Base-by-base conservation (phyloP, 2,888 invertebrate genomes). In the Brachylomia viminalis region DNA sequence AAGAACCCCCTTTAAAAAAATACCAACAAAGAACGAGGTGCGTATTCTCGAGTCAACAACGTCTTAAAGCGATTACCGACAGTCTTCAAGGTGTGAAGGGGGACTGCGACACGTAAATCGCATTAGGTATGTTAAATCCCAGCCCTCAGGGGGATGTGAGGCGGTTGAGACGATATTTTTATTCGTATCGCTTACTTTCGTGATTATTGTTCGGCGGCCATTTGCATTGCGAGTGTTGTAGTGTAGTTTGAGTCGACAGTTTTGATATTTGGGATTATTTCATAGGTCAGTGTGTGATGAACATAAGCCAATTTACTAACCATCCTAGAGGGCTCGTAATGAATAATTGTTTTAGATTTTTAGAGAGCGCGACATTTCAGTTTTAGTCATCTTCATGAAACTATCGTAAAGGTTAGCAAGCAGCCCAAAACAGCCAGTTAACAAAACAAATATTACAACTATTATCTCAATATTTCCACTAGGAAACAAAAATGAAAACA, bases 101-200 rank as follows among this genome's bases (percentile, higher is more conserved):
- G 93, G 92, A 92, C 91, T 89, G 84, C 90, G 91, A 96, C 96
- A 96, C 95, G 96, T 93, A 96, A 96, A 96, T 93, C 96, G 96
- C 96, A 96, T 96, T 96, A 96, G 95, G 92, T 95, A 96, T 96
- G 96, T 95, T 96, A 96, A 96, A 95, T 94, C 95, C 90, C 91
- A 90, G 92, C 91, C 93, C 94, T 88, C 88, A 86, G 91, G 93
- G 93, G 91, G 91, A 86, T 88, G 88, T 88, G 86, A 89, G 90
- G 90, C 92, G 82, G 93, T 92, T 93, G 93, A 90, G 89, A 92
- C 90, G 94, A 92, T 94, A 95, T 95, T 95, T 96, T 95, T 95
- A 95, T 95, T 94, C 95, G 95, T 96, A 96, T 96, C 96, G 94
- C 95, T 96, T 95, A 95, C 96, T 95, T 95, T 95, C 91, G 92